These are phyloP conservation scores for Cetonia aurata DNA, from an alignment of 2,888 invertebrate species.

Conservation along the genomic window DNA sequence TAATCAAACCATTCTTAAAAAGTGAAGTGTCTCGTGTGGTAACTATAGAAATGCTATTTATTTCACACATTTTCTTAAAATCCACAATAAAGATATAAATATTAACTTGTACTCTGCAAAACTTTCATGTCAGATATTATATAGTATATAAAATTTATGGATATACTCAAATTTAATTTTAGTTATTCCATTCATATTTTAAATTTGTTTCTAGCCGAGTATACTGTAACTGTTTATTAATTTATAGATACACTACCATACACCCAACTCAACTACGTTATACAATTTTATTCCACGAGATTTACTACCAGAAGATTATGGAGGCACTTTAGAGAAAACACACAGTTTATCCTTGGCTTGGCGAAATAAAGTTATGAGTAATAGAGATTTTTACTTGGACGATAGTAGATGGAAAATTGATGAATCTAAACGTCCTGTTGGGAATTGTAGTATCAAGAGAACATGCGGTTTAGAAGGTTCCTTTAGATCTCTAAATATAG, in stretches of 20 bases:
- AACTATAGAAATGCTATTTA: conserved; percentile 52
- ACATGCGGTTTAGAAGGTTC: conserved; percentile 69
- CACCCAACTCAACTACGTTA: conserved; percentile 75
- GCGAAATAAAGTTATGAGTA: conserved; percentile 72
- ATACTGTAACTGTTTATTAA: background rate
- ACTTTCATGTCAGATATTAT: too few relatives aligned
- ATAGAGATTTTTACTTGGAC: conserved; percentile 70
- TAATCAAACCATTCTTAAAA: conserved; percentile 77
- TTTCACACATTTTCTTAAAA: too few relatives aligned
- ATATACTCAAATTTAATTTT: too few relatives aligned
- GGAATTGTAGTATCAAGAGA: conserved; percentile 61
- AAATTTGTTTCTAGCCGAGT: conserved; percentile 4
- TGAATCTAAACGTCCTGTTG: conserved; percentile 68
- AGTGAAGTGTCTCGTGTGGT: conserved; percentile 77
- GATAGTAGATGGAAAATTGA: conserved; percentile 73
- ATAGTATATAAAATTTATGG: too few relatives aligned
- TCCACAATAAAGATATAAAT: too few relatives aligned
- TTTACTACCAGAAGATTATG: conserved; percentile 77
- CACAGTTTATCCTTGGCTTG: conserved; percentile 73
- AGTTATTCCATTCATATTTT: background rate
- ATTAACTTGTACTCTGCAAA: too few relatives aligned
- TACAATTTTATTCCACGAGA: conserved; percentile 75
- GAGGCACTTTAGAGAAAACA: conserved; percentile 75
- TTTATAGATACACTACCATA: conserved; percentile 76
- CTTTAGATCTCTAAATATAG: conserved; percentile 71